These are phyloP conservation scores for Drosophila vallismaia DNA, from an alignment of 2,888 invertebrate genomes.

Conservation along the genomic window DNA sequence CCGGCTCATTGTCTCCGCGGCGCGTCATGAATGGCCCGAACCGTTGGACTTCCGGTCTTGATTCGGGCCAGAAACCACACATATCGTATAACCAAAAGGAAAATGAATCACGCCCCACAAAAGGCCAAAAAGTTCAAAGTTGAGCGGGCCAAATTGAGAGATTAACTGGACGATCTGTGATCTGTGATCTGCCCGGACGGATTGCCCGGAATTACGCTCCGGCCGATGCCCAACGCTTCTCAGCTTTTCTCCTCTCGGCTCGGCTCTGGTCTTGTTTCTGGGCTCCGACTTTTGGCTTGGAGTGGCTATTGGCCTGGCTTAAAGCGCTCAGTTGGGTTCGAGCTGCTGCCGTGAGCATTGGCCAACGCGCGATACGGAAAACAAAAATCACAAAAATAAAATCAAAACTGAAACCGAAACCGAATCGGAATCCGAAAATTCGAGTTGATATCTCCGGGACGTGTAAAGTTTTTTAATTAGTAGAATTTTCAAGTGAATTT, in stretches of 20 bases:
- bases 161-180: conserved; percentile 18
- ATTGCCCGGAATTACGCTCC: conserved; percentile 20
- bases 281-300: conserved; percentile 16
- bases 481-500: conserved; percentile 44
- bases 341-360: conserved; percentile 73
- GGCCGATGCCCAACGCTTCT: conserved; percentile 5
- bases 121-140: conserved; percentile 35
- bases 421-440: conserved; percentile 28
- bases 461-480: conserved; percentile 62
- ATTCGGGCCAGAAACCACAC: conserved; percentile 26
- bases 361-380: conserved; percentile 66
- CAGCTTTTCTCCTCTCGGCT: conserved; percentile 29
- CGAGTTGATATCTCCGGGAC: conserved; percentile 52
- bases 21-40: conserved; percentile 40
- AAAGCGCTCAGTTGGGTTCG: conserved; percentile 65
- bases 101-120: conserved; percentile 29
- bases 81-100: conserved; percentile 6
- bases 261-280: background rate
- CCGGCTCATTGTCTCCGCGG: conserved; percentile 43
- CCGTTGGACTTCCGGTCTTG: conserved; percentile 70
- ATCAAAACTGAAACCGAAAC: conserved; percentile 23
- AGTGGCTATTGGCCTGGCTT: conserved; percentile 44
- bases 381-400: conserved; percentile 28
- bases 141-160: conserved; percentile 40
- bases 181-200: conserved; percentile 2